Conservation (phyloP, 2,797 vertebrate genomes). For the Hemitrygon akajei region DNA sequence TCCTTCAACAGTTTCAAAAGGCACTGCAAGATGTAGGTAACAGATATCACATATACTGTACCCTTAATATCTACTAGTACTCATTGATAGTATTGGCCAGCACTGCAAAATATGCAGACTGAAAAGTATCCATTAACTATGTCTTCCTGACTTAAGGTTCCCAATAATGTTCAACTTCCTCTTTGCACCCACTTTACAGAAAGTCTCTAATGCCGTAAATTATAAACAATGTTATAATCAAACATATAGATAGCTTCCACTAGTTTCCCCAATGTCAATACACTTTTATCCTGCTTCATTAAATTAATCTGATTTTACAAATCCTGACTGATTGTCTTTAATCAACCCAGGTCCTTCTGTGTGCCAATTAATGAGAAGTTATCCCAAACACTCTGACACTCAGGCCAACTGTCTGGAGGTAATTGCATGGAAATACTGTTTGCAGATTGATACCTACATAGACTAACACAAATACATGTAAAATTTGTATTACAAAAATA, state of each 20-base stretch:
- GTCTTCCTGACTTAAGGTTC: neutral
- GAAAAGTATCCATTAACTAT: neutral
- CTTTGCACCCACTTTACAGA: neutral
- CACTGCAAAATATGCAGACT: neutral
- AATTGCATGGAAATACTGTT: neutral
- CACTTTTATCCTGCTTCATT: neutral
- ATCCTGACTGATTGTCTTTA: neutral
- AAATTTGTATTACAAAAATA: neutral
- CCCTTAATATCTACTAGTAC: neutral
- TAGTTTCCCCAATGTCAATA: neutral
- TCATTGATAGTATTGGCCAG: no score
- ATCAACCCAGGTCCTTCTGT: neutral
- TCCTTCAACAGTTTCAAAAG: neutral
- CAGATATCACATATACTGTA: neutral
- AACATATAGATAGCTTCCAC: neutral
- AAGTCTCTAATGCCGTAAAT: neutral
- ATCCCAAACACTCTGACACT: neutral
- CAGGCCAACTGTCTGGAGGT: neutral
- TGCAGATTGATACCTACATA: neutral
- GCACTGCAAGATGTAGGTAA: neutral
- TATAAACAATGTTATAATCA: neutral
- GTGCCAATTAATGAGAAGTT: neutral
- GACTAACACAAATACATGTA: neutral
- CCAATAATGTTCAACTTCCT: neutral
- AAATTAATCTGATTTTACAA: neutral